Evolutionary conservation across 2,888 invertebrate species (phyloP).

Genomic region (Chromoteleia sp.): DNA sequence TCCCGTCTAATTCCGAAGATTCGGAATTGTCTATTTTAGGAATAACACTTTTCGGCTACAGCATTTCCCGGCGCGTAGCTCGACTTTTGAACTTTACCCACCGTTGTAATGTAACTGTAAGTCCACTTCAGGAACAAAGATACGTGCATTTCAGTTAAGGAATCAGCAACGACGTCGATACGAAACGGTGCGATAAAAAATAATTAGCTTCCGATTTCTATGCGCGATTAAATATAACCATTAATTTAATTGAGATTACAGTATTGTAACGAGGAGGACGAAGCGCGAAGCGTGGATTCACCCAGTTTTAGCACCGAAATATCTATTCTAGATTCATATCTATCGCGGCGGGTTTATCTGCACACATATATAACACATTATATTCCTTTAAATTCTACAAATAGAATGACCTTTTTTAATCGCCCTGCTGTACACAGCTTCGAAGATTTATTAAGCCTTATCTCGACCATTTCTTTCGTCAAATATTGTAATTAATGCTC

Average conservation of each 20-base stretch:
- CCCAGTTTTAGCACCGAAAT: slow-evolving; percentile 51
- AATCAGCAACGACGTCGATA: slow-evolving; percentile 3
- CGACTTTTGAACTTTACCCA: slow-evolving; percentile 43
- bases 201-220: slow-evolving; percentile 14
- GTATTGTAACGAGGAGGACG: slow-evolving; percentile 6
- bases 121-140: slow-evolving; percentile 15
- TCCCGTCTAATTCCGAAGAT: slow-evolving; percentile 21
- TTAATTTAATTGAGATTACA: slow-evolving; percentile 35
- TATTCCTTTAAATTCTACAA: slow-evolving; percentile 25
- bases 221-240: slow-evolving; percentile 24
- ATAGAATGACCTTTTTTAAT: slow-evolving; percentile 39
- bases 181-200: slow-evolving; percentile 12
- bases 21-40: slow-evolving; percentile 46
- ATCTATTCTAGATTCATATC: slow-evolving; percentile 56
- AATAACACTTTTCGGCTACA: slow-evolving; percentile 16
- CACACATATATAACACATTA: slow-evolving; percentile 15
- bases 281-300: slow-evolving; percentile 38
- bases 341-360: slow-evolving; percentile 19
- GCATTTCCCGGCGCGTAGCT: slow-evolving; percentile 2
- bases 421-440: not conserved
- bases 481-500: slow-evolving; percentile 2
- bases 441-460: slow-evolving; percentile 12
- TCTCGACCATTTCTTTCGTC: slow-evolving; percentile 8
- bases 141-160: slow-evolving; percentile 5
- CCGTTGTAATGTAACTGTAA: slow-evolving; percentile 29